Base-by-base conservation (phyloP, 2,113 vertebrate genomes). In the Leptobrachium leishanense region DNA sequence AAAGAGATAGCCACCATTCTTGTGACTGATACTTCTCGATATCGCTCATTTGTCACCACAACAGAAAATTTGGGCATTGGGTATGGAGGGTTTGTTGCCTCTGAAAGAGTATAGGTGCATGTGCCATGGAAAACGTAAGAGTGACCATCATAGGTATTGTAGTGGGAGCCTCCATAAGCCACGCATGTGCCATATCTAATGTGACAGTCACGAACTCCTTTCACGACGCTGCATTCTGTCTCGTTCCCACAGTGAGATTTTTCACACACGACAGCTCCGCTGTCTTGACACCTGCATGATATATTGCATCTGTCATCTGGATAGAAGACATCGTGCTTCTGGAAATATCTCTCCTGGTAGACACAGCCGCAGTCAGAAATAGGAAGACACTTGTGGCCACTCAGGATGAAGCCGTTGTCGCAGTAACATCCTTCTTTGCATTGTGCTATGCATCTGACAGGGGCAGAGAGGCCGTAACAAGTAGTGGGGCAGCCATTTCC, bases 51-150 rank as follows among this genome's bases (percentile, higher is more conserved):
- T 2, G 76, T 68, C 2, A 80, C 55, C 0, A 43, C 55, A 13
- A 84, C 76, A 0, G 63, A 68, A 68, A 88, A 85, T 2, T 40
- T 6, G 10, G 71, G 20, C 0, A 0, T 5, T 1, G 54, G 6
- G 39, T 41, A 66, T 1, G 40, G n/a, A 2, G 15, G n/a, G 2
- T 41, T 13, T 12, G 77, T 81, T 4, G 31, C 13, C 15, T 67
- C 55, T 20, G 72, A 53, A 59, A 88, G 53, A 1, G 68, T 72
- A 65, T 87, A 87, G 4, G 69, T 39, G 20, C 87, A 88, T 2
- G 75, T 68, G 2, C 87, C 86, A 5, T 74, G 74, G 15, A 87
- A 83, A 66, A 74, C 76, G 68, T 79, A 72, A 0, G 8, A 2
- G 2, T 11, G 9, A 1, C 82, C 67, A 2, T 86, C 84, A 42